phyloP scores from a whole-genome alignment of 2,113 vertebrate species.

The Myrmophylax atrothorax region DNA sequence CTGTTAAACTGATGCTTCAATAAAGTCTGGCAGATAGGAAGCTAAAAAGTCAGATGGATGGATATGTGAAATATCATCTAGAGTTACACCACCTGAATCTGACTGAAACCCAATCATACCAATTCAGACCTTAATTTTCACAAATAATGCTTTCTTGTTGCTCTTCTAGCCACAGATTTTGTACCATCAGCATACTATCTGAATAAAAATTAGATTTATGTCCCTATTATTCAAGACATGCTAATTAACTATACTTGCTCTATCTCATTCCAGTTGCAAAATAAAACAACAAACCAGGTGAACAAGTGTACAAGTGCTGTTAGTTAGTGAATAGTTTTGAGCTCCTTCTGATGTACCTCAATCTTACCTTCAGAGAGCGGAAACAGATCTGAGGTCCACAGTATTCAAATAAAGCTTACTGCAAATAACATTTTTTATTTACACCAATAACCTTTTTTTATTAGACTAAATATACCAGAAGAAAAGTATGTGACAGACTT shows the following conservation, averaged over 20 bases:
- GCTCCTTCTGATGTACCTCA: background rate
- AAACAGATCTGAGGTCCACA: background rate
- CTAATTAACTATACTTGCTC: background rate
- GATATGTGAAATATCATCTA: background rate
- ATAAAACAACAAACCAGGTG: background rate
- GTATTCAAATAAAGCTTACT: background rate
- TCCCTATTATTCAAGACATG: fast-evolving
- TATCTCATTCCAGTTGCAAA: background rate
- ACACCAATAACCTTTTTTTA: background rate
- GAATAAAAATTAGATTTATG: background rate
- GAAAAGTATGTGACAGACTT: background rate
- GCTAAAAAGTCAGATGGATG: background rate
- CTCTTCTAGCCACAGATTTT: background rate
- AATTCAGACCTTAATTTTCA: background rate
- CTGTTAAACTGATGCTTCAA: background rate
- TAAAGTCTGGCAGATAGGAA: background rate
- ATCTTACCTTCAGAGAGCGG: background rate
- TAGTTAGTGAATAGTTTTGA: background rate
- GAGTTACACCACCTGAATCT: background rate
- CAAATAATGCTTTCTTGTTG: background rate
- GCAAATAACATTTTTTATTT: background rate
- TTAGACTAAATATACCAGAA: background rate
- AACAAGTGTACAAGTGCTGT: background rate
- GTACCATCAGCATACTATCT: background rate
- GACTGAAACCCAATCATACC: background rate